phyloP scores from a whole-genome alignment of 64 coral and sea anemone genomes.

The Acropora yongei region DNA sequence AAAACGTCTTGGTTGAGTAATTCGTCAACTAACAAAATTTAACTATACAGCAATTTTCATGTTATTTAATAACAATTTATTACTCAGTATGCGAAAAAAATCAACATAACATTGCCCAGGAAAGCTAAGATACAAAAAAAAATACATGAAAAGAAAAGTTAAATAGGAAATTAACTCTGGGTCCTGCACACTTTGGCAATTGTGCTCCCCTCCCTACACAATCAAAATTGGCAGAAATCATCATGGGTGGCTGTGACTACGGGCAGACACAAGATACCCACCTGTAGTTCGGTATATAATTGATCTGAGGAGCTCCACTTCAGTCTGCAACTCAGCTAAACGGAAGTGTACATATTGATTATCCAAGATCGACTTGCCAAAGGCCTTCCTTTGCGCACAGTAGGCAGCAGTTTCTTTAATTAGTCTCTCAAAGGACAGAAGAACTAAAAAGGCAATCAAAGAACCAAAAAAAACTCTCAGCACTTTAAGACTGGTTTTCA shows the following conservation, averaged over 20 bases:
- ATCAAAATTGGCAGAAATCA: too few relatives aligned
- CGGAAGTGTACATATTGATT: constrained; percentile 98
- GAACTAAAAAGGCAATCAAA: constrained; percentile 62
- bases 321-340: constrained; percentile 90
- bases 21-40: too few relatives aligned
- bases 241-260: background rate
- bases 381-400: constrained; percentile 82
- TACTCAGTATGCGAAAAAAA: too few relatives aligned
- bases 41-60: too few relatives aligned
- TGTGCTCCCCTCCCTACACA: background rate
- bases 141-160: too few relatives aligned
- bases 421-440: constrained; percentile 83
- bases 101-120: too few relatives aligned
- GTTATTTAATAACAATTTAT: too few relatives aligned
- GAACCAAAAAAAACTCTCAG: background rate
- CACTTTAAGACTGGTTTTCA: too few relatives aligned
- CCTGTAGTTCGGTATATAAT: constrained; percentile 87
- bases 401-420: constrained; percentile 94
- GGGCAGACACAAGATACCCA: constrained; percentile 19
- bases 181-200: too few relatives aligned
- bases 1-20: too few relatives aligned
- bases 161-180: too few relatives aligned
- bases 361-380: constrained; percentile 94
- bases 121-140: too few relatives aligned
- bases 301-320: constrained; percentile 90